Base-by-base conservation (phyloP, 2,797 vertebrate species). In the Australoheros facetus region DNA sequence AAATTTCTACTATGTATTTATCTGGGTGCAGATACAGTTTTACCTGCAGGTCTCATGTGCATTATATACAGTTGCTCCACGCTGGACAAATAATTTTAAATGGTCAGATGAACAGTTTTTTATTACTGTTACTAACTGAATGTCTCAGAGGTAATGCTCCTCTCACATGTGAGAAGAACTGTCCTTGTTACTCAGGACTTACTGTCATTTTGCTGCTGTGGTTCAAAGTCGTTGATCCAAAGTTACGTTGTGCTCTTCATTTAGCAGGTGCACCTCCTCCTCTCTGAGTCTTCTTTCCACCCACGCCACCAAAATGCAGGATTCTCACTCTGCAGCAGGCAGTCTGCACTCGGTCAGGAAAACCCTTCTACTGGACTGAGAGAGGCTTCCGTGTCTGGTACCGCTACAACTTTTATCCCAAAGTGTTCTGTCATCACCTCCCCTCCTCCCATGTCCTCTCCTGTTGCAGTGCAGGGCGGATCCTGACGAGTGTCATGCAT, bases 151-250 rank as follows among this genome's bases (percentile, higher is more conserved):
- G 14, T 7, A 1, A 37, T 13, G 39, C 21, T 53, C 51, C 48
- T 51, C 19, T 53, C 9, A 9, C 23, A 0, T 12, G 45, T 4
- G 13, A 66, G 0, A 66, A 28, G 6, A 28, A 17, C 14, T 28
- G 39, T 45, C 5, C 39, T 45, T 17, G 9, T 28, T 19, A 48
- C 16, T 45, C 8, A 66, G 62, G 23, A 87, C 93, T 93, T 80
- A 94, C 93, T 53, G 92, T 89, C 92, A 94, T 94, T 8, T 30
- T 89, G 86, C 56, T 71, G 85, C 77, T 58, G 70, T 74, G 30
- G 53, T 84, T 82, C 64, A 26, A 19, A 3, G 6, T 1, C 1
- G 30, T 32, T 42, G 34, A 60, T 57, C 83, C 73, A 84, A 48
- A 45, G 32, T 56, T 3, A 21, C 1, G 57, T 71, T 39, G 59